Conservation (phyloP, 1,140 invertebrate genomes). For the Drosophila mayri region DNA sequence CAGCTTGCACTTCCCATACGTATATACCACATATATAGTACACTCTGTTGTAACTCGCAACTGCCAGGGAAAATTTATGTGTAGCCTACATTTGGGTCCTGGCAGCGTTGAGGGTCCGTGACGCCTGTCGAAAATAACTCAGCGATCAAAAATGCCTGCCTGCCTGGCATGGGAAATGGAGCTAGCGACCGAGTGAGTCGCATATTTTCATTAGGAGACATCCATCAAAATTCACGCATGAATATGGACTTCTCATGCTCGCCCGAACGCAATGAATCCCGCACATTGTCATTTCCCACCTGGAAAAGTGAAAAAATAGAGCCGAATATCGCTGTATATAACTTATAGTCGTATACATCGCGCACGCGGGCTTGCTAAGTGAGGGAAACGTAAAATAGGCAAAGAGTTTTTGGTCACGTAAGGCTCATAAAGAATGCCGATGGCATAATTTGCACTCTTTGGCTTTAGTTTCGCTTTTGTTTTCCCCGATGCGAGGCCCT, state of each 20-base stretch:
- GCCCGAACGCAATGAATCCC: conserved; percentile 35
- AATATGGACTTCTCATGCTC: conserved; percentile 52
- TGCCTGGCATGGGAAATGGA: background rate
- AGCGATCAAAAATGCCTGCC: conserved; percentile 39
- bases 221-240: conserved; percentile 79
- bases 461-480: conserved; percentile 44
- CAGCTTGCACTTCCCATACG: conserved; percentile 29
- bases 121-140: conserved; percentile 64
- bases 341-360: conserved; percentile 5
- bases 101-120: conserved; percentile 13
- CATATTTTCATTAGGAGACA: conserved; percentile 76
- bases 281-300: conserved; percentile 66
- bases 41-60: background rate
- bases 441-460: conserved; percentile 69
- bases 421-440: conserved; percentile 72
- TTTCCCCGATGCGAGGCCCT: conserved; percentile 39
- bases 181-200: conserved; percentile 18
- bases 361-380: background rate
- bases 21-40: too few relatives aligned
- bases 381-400: conserved; percentile 37
- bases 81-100: conserved; percentile 66
- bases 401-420: conserved; percentile 80
- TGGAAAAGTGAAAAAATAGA: conserved; percentile 23
- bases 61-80: conserved; percentile 42
- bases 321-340: conserved; percentile 45